Base-by-base conservation (phyloP, 2,888 invertebrate species). In the Sepiola atlantica region DNA sequence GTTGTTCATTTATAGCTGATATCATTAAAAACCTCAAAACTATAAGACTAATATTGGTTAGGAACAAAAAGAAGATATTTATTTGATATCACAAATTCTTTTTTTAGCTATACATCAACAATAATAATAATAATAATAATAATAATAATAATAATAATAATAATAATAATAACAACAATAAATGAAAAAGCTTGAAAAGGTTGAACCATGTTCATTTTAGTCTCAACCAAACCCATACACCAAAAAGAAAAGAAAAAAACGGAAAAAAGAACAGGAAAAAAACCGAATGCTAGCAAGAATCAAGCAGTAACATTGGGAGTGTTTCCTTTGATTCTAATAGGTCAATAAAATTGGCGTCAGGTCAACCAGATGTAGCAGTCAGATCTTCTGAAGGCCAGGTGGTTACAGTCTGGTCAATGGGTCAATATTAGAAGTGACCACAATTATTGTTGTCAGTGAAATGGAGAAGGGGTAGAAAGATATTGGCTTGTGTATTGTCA, bases 331-430 rank as follows among this genome's bases (percentile, higher is more conserved):
- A 61, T 61, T 61, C n/a, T 77, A 77, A 77, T n/a, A n/a, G 77
- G 77, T 77, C n/a, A 77, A n/a, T 77, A 77, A 77, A n/a, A n/a
- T 77, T 77, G 77, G 77, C 77, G 77, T 77, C n/a, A 77, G 77
- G 77, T 77, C 77, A 77, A 77, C 77, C 77, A 77, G 77, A 77
- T 77, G 77, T 77, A 77, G 77, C n/a, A n/a, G 77, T n/a, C n/a
- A 77, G 77, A 77, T 77, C 77, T 77, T 77, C n/a, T 77, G n/a
- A 77, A 77, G 77, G 14, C 77, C 77, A 77, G 77, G 77, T 77
- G 77, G 77, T n/a, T 77, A 18, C n/a, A 77, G 77, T n/a, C 77
- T 77, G 77, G 77, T 77, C 77, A 77, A 12, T n/a, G 77, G 77
- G 77, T 77, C n/a, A 77, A 16, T 77, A 77, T 77, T n/a, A 77